Percentiles rank a stretch among this genome's conserved stretches.
These are phyloP conservation scores for Tetanocera ferruginea DNA, from an alignment of 2,888 invertebrate species.

Conservation along the genomic window DNA sequence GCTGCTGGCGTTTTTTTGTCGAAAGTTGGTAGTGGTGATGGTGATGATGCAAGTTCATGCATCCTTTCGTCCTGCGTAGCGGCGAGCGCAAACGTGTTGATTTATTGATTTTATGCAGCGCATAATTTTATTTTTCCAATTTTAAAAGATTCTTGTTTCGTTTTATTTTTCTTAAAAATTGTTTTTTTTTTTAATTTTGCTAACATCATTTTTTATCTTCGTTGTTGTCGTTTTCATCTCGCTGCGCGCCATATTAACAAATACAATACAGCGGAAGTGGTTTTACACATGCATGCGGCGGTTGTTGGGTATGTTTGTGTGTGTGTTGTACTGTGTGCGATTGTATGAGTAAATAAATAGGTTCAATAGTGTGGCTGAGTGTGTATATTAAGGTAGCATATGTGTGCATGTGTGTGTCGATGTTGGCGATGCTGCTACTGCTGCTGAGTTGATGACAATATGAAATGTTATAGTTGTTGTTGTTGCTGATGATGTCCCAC, in stretches of 20 bases:
- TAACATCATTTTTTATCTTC: neutral
- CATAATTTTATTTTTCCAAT: conserved; percentile 58
- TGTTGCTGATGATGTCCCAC: conserved; percentile 5
- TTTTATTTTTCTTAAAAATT: conserved; percentile 4
- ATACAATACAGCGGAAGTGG: conserved; percentile 5
- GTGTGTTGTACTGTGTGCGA: neutral
- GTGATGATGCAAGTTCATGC: too few relatives aligned
- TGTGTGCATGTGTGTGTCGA: conserved; percentile 7
- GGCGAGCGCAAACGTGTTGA: conserved; percentile 53
- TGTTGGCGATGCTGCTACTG: neutral
- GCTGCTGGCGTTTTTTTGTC: neutral
- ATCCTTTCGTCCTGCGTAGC: neutral
- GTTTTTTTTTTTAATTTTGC: neutral
- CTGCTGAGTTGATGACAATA: neutral
- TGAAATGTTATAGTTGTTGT: conserved; percentile 14
- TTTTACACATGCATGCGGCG: conserved; percentile 23
- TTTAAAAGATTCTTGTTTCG: neutral
- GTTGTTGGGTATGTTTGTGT: neutral
- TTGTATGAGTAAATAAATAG: neutral
- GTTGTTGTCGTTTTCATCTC: neutral
- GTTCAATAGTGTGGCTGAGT: neutral
- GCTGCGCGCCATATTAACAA: neutral
- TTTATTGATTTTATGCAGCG: conserved; percentile 63
- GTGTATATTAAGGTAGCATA: neutral
- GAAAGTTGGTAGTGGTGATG: neutral